Evolutionary conservation across 1,140 invertebrate genomes (phyloP).

Genomic region (Drosophila ogumai): DNA sequence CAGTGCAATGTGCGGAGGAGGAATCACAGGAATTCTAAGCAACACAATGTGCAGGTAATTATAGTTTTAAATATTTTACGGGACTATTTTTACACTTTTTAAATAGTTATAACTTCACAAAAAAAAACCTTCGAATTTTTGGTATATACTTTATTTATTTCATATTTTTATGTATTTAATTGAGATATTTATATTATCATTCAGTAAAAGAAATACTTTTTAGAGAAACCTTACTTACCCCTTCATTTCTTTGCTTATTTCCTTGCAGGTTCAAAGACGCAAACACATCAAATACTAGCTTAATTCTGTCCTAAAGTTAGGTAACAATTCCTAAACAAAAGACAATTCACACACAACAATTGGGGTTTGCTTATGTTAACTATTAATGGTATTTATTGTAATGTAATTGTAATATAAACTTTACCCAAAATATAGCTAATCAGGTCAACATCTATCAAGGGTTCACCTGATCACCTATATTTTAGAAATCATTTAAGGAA

Average conservation of each 20-base stretch:
- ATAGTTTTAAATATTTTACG: background rate
- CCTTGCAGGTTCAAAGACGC: slow-evolving; percentile 76
- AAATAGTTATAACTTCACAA: background rate
- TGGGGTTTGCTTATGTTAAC: slow-evolving; percentile 78
- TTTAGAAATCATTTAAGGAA: slow-evolving; percentile 19
- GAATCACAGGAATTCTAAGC: slow-evolving; percentile 41
- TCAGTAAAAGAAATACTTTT: background rate
- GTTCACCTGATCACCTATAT: slow-evolving; percentile 60
- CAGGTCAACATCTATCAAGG: slow-evolving; percentile 26
- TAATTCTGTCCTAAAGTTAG: slow-evolving; percentile 63
- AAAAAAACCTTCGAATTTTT: too few relatives aligned
- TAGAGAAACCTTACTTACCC: background rate
- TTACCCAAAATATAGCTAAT: slow-evolving; percentile 46
- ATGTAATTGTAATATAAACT: slow-evolving; percentile 33
- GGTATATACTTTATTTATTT: background rate
- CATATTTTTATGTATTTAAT: background rate
- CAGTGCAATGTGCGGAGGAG: slow-evolving; percentile 66
- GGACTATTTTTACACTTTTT: background rate
- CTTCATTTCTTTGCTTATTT: background rate
- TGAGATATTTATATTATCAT: background rate
- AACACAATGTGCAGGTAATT: slow-evolving; percentile 61
- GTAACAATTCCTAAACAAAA: slow-evolving; percentile 36
- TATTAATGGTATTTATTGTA: slow-evolving; percentile 79
- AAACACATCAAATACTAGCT: slow-evolving; percentile 82
- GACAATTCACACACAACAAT: slow-evolving; percentile 25